Conservation (phyloP, 1,140 invertebrate species). For the Drosophila parabipectinata region DNA sequence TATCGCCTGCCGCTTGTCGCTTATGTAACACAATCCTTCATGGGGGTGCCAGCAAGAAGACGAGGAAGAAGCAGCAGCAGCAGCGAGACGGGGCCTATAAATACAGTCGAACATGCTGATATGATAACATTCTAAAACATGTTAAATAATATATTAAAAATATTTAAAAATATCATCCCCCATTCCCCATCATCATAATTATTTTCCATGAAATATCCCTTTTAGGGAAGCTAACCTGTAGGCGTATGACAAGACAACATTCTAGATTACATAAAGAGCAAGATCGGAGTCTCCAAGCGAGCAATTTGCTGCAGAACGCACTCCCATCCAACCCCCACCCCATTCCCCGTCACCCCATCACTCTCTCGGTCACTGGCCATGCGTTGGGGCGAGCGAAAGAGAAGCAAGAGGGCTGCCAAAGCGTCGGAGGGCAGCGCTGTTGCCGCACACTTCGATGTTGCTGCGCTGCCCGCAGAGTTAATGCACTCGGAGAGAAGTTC, state of each 20-base stretch:
- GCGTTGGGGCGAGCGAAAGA: conserved; percentile 30
- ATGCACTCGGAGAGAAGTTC: conserved; percentile 82
- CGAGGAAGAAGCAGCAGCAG: background rate
- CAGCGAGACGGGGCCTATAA: conserved; percentile 18
- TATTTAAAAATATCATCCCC: no score
- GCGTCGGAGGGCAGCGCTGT: conserved; percentile 27
- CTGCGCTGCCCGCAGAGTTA: conserved; percentile 67
- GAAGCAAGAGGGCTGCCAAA: conserved; percentile 44
- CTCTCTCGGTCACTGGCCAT: conserved; percentile 42
- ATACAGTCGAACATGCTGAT: conserved; percentile 18
- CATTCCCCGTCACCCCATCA: background rate
- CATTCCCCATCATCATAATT: no score
- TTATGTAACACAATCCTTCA: conserved; percentile 72
- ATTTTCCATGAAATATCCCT: no score
- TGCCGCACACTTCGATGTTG: conserved; percentile 20
- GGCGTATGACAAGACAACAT: conserved; percentile 52
- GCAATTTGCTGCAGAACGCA: conserved; percentile 53
- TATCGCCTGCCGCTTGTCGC: conserved; percentile 53
- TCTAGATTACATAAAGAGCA: conserved; percentile 75
- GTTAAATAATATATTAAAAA: background rate
- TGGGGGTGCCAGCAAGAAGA: conserved; percentile 40
- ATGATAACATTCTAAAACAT: background rate
- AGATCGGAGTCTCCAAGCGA: conserved; percentile 56
- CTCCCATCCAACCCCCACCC: background rate
- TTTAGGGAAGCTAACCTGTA: conserved; percentile 2